These are phyloP conservation scores for Druceiella hillmani DNA, from an alignment of 2,888 invertebrate genomes.

Conservation along the genomic window DNA sequence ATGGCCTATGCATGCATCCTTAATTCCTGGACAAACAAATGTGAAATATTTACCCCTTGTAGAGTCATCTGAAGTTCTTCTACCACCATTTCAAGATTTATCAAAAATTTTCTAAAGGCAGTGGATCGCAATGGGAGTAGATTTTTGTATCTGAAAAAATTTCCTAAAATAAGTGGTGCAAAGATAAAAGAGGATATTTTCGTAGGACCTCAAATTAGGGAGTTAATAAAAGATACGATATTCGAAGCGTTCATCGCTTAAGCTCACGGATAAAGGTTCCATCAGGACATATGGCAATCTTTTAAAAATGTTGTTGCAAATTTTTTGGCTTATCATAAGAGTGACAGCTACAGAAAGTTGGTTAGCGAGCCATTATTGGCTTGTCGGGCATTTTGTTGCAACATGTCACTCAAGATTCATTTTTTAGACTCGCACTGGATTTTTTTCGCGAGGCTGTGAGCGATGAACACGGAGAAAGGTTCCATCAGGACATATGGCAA, in stretches of 20 bases:
- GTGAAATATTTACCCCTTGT: neutral
- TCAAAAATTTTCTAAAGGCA: neutral
- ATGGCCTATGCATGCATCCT: neutral
- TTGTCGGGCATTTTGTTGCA: too few relatives aligned
- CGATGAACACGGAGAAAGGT: neutral
- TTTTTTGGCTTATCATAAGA: too few relatives aligned
- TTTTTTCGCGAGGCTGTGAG: neutral
- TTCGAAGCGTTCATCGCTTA: too few relatives aligned
- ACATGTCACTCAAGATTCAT: neutral
- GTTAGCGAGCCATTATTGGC: too few relatives aligned
- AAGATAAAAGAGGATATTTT: neutral
- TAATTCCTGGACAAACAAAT: slow-evolving; percentile 1
- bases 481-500: too few relatives aligned
- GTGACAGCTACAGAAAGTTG: too few relatives aligned
- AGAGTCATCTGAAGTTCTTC: too few relatives aligned
- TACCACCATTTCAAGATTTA: neutral
- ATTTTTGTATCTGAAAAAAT: neutral
- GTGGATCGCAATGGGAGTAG: neutral
- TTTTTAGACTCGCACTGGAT: slow-evolving; percentile 1
- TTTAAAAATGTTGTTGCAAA: too few relatives aligned
- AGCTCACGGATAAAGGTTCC: too few relatives aligned
- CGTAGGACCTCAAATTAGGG: neutral
- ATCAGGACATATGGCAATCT: too few relatives aligned
- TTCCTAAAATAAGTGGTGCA: neutral
- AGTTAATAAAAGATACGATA: too few relatives aligned